Conservation (phyloP, 2,797 vertebrate genomes). For the Crenuchus spilurus region DNA sequence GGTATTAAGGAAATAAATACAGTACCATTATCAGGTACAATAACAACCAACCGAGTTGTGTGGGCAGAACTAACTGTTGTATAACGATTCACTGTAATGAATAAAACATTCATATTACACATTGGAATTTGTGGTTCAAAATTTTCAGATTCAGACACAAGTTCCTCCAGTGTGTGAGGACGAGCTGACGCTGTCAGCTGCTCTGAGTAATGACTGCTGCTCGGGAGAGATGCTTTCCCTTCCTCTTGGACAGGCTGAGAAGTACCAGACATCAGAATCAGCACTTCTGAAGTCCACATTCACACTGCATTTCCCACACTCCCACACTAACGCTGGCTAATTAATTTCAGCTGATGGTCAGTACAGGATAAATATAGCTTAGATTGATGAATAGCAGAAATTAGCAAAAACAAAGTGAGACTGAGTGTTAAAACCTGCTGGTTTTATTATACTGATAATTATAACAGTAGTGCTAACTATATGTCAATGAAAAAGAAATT, state of each 20-base stretch:
- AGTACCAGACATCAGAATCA: conserved; percentile 34
- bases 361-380: conserved; percentile 20
- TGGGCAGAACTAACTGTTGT: background rate
- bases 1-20: no score
- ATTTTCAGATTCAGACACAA: conserved; percentile 7
- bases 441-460: conserved; percentile 17
- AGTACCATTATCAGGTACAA: background rate
- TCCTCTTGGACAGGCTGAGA: conserved; percentile 22
- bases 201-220: conserved; percentile 37
- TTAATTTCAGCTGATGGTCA: conserved; percentile 46
- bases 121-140: background rate
- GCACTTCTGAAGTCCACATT: conserved; percentile 32
- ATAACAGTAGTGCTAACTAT: conserved; percentile 5
- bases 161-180: conserved; percentile 15
- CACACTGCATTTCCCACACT: conserved; percentile 22
- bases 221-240: conserved; percentile 37
- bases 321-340: conserved; percentile 31
- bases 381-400: conserved; percentile 38
- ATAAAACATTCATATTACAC: conserved; percentile 3
- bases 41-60: background rate
- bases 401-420: conserved; percentile 24
- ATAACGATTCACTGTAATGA: background rate
- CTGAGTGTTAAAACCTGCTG: conserved; percentile 8
- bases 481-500: background rate
- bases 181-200: conserved; percentile 26